phyloP scores from a whole-genome alignment of 1,140 invertebrate species.

The Sycophila sp. region DNA sequence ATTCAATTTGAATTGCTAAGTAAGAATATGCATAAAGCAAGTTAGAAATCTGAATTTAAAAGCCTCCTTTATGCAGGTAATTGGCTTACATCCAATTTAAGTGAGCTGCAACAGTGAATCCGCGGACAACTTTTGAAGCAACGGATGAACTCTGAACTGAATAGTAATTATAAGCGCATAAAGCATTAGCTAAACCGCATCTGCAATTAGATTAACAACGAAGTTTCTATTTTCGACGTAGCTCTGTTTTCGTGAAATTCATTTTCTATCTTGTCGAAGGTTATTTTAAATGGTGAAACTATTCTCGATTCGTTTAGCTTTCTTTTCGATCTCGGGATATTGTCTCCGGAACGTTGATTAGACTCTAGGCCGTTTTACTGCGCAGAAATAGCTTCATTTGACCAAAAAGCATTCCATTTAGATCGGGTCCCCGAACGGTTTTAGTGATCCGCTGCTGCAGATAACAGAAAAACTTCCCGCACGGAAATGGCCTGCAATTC shows the following conservation, averaged over 20 bases:
- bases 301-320: no score
- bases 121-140: not conserved
- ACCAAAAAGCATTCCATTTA: slow-evolving; percentile 24
- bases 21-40: not conserved
- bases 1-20: not conserved
- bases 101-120: not conserved
- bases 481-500: slow-evolving; percentile 1
- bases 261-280: no score
- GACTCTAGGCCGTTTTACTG: slow-evolving; percentile 14
- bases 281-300: no score
- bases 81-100: not conserved
- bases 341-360: no score
- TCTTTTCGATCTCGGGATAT: no score
- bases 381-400: slow-evolving; percentile 24
- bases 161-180: not conserved
- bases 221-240: no score
- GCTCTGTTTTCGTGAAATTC: no score
- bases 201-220: not conserved
- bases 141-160: not conserved
- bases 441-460: not conserved
- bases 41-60: not conserved
- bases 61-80: not conserved
- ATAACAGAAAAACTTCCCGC: not conserved
- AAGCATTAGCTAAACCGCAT: no score
- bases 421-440: slow-evolving; percentile 1